A percentile compares a stretch with the other conserved stretches of the same genome.
phyloP scores from a whole-genome alignment of 2,113 vertebrate genomes.

The Ginglymostoma cirratum region DNA sequence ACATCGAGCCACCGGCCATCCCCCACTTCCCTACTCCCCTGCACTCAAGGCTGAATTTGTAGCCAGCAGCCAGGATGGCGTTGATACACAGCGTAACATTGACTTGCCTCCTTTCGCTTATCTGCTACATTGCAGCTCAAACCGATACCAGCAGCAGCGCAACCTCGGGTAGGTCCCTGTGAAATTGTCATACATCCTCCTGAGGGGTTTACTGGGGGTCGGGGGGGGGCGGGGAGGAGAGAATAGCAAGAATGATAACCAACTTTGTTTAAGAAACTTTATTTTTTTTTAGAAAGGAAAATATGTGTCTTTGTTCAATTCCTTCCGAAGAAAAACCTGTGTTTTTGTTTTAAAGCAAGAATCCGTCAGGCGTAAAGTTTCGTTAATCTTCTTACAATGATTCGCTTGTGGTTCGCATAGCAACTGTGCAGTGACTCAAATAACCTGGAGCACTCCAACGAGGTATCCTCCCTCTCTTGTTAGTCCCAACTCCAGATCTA shows the following conservation, averaged over 20 bases:
- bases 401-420: slow-evolving; percentile 16
- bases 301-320: neutral
- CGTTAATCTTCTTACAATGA: slow-evolving; percentile 30
- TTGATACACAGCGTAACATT: neutral
- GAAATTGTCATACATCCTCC: neutral
- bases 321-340: neutral
- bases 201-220: neutral
- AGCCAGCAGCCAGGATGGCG: neutral
- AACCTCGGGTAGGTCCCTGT: neutral
- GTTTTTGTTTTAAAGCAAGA: neutral
- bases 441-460: neutral
- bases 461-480: neutral
- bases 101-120: neutral
- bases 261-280: slow-evolving; percentile 16
- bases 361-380: slow-evolving; percentile 31
- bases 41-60: neutral
- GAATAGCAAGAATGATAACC: neutral
- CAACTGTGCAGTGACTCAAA: slow-evolving; percentile 31
- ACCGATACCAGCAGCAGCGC: neutral
- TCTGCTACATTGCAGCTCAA: neutral
- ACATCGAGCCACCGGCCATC: too few relatives aligned
- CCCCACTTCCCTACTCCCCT: too few relatives aligned
- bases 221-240: neutral
- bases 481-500: neutral
- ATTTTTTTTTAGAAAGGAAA: neutral